Percentiles rank a stretch among this genome's conserved stretches.
Conservation (phyloP, 1,140 invertebrate genomes). For the Drosophila tristis region DNA sequence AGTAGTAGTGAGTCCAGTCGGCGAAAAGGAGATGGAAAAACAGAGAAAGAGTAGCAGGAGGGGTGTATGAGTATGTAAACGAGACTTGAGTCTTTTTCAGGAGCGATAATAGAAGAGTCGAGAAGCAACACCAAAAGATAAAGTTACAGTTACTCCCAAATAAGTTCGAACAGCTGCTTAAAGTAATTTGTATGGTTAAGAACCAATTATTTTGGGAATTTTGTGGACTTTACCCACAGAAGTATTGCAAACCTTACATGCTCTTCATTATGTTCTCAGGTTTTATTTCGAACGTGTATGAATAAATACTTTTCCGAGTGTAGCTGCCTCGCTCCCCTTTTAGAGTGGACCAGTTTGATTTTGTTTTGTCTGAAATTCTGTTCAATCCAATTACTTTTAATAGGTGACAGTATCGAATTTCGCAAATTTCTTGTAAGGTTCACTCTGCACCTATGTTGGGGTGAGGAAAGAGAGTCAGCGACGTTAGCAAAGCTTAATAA, state of each 20-base stretch:
- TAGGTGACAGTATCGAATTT: background rate
- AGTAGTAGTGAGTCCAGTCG: conserved; percentile 37
- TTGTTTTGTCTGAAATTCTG: no score
- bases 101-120: conserved; percentile 14
- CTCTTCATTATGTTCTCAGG: no score
- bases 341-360: no score
- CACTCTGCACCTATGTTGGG: conserved; percentile 34
- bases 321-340: no score
- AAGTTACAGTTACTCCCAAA: conserved; percentile 10
- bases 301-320: no score
- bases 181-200: no score
- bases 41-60: background rate
- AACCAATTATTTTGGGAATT: no score
- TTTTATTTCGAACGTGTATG: no score
- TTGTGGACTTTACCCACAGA: no score
- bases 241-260: no score
- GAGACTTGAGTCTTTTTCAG: conserved; percentile 29
- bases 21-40: background rate
- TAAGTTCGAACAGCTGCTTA: no score
- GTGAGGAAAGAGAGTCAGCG: conserved; percentile 29
- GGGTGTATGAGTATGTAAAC: conserved; percentile 30
- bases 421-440: conserved; percentile 5
- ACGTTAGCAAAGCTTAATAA: conserved; percentile 42
- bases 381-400: background rate
- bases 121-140: conserved; percentile 46